Base-by-base conservation (phyloP, 2,888 invertebrate species). In the Diaphora mendica region DNA sequence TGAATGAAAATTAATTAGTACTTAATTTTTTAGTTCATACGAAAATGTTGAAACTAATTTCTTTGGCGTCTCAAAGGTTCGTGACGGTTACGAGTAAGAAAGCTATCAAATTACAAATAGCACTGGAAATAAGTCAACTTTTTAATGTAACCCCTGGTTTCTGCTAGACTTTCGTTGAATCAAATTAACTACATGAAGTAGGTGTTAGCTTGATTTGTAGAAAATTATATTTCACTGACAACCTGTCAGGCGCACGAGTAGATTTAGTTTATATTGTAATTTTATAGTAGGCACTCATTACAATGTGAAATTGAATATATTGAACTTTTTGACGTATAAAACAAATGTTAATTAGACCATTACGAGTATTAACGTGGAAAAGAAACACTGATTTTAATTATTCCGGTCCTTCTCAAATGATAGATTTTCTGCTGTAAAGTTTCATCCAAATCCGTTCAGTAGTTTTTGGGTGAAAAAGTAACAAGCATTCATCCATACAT, bases 81-180 rank as follows among this genome's bases (percentile, higher is more conserved):
- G 91, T 91, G 91, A 86, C 87, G 81, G 78, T 77, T 79, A 75
- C 77, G 70, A 80, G 81, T 83, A 78, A 86, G 3, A 33, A 87
- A 82, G 82, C 80, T 82, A 86, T 84, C 79, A 87, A 88, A 86
- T 87, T 87, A 87, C 82, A 84, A 86, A 81, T 83, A 82, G 80
- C 82, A 82, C 79, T 79, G 83, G 77, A 73, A 78, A 78, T 79
- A 74, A 79, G 79, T 80, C 76, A 80, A 42, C 84, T 76, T 82
- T 86, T 86, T 81, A 77, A 76, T 82, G 79, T 78, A 78, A 80
- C 84, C 83, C 80, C 78, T 79, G 64, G 79, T 78, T 75, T 73
- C 64, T 69, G 76, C 83, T 81, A 90, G 89, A 90, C 88, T 85
- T 90, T 91, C 91, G 80, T 84, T 82, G 91, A 91, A 89, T 82